Evolutionary conservation across 2,113 vertebrate genomes (phyloP), one percentile per base, ranked within the genome.

Genomic region (Rostratula benghalensis): DNA sequence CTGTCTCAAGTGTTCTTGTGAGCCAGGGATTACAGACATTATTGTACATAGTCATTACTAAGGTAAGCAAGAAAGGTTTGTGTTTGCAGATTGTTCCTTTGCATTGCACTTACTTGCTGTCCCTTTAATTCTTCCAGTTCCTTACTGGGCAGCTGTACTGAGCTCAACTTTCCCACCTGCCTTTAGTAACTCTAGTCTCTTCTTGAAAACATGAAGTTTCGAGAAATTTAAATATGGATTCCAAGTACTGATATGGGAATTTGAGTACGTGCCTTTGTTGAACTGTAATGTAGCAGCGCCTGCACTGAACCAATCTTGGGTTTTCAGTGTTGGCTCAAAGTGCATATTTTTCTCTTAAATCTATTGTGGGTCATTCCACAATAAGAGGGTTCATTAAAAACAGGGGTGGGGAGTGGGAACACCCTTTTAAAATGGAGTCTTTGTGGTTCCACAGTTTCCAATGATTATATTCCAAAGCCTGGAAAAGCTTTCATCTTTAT

Each of bases 251-350:
- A 37, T 0, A 2, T 13, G 16, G 67, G 56, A 28, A 18, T 73
- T 79, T 45, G 50, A 25, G 56, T 46, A 50, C 17, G 93, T 96
- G 95, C 94, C 97, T 97, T 94, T 89, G 60, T 74, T 92, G 11
- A 92, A 87, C 65, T 78, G 71, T 57, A 79, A 79, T 85, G 91
- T 79, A 93, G 88, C 92, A 89, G 82, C 45, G 0, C 67, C 37
- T 81, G 77, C 81, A 83, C 82, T 79, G 53, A 75, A 57, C 78
- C 51, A 78, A 7, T 87, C 57, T 76, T 83, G 84, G 51, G 28
- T 71, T 94, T 86, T 71, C 78, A 53, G 65, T 9, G 14, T 73
- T 63, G 89, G 54, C 54, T 92, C 76, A 83, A 83, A 73, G 60
- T 50, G 30, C 7, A 0, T 39, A 6, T 45, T 35, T 79, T 75